These are phyloP conservation scores for Dysidea cf. avara DNA, from an alignment of 37 sponge, comb jelly and placozoan genomes.

Conservation along the genomic window DNA sequence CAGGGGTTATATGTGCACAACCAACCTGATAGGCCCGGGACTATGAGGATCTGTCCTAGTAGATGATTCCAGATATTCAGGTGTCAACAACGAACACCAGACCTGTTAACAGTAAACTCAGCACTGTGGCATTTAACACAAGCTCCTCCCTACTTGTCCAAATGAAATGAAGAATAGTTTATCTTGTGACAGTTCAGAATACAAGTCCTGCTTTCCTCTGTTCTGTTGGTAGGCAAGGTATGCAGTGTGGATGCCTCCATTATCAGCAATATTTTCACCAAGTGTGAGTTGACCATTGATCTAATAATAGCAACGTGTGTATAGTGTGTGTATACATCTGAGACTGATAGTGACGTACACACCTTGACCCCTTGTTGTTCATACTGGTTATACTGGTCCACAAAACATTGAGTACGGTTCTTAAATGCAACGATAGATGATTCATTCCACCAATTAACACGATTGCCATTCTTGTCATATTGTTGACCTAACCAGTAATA, in stretches of 20 bases:
- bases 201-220: background rate
- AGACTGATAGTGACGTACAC: conserved; percentile 24
- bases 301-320: no score
- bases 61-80: conserved; percentile 2
- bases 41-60: conserved; percentile 62
- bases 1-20: background rate
- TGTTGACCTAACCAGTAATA: conserved; percentile 84
- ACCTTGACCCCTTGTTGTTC: background rate
- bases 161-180: conserved; percentile 64
- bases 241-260: conserved; percentile 64
- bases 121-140: background rate
- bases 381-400: no score
- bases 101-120: conserved; percentile 11
- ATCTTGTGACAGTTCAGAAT: conserved; percentile 16
- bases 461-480: conserved; percentile 76
- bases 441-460: conserved; percentile 82
- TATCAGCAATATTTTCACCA: no score
- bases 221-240: conserved; percentile 16
- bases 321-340: no score
- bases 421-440: conserved; percentile 51
- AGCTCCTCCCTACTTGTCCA: conserved; percentile 38
- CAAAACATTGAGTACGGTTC: no score
- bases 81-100: conserved; percentile 66
- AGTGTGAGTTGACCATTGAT: no score
- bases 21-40: conserved; percentile 60